Base-by-base conservation (phyloP, 2,797 vertebrate species). In the Poecilia wingei region DNA sequence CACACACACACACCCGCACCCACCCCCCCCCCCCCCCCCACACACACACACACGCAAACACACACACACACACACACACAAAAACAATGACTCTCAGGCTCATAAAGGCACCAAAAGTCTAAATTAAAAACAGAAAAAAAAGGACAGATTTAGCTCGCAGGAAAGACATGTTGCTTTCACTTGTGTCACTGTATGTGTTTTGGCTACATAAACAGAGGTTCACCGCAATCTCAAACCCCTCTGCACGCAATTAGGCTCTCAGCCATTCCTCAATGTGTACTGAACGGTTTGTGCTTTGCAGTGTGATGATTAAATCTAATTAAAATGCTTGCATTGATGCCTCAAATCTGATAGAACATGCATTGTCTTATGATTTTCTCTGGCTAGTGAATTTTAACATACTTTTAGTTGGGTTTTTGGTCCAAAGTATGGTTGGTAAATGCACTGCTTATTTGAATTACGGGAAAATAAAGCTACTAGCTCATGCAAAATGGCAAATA, bases 71-170 rank as follows among this genome's bases (percentile, higher is more conserved):
- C 75, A 85, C 61, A 84, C 79, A 78, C 14, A 46, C 6, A 53
- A 78, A 81, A 88, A 84, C 75, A 73, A n/a, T 74, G 76, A 86
- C 87, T 83, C 74, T 90, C 71, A 33, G 78, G 75, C 81, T 82
- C 82, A 80, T 68, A 55, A 79, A 55, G 59, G 79, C 78, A 76
- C 86, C 79, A 76, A 83, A 83, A 79, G 10, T 75, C 64, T 22
- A 70, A 0, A 39, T 10, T 61, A 43, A 53, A 53, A 53, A 70
- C 39, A 18, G 49, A 70, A 33, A 68, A 74, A 76, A 5, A 57
- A 43, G 59, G 76, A 55, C 39, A 33, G 66, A 16, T 77, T 33
- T 51, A 71, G 39, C 71, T 79, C 61, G 69, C 57, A 39, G 10
- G 77, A 74, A 72, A 84, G 41, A 78, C 66, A 53, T 74, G 79